phyloP scores from a whole-genome alignment of 2,797 vertebrate genomes.

The Mergus octosetaceus region DNA sequence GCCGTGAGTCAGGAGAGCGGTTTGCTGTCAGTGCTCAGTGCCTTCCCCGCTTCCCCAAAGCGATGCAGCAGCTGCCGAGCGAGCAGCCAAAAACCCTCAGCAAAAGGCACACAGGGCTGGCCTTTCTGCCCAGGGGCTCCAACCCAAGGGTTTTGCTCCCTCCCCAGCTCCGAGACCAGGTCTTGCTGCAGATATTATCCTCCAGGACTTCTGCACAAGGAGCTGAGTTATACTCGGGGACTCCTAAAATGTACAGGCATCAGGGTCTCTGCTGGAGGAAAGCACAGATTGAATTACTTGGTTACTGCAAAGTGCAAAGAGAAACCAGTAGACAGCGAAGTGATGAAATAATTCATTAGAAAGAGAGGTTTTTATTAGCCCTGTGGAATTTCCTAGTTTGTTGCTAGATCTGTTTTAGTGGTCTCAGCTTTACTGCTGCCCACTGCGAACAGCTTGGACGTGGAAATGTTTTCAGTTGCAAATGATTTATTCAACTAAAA shows the following conservation, averaged over 20 bases:
- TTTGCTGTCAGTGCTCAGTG: constrained; percentile 12
- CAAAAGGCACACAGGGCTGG: rapidly evolving
- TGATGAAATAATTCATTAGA: not conserved
- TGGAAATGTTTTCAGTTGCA: not conserved
- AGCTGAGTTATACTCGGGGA: not conserved
- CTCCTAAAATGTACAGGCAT: not conserved
- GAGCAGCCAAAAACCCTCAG: not conserved
- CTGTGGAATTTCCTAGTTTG: not conserved
- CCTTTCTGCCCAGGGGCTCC: not conserved
- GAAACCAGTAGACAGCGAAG: not conserved
- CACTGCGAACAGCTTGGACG: rapidly evolving
- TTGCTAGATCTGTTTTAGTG: not conserved
- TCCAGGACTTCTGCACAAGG: rapidly evolving
- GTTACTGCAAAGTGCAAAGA: not conserved
- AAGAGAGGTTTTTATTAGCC: not conserved
- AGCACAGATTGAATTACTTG: rapidly evolving
- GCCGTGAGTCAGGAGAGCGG: not conserved
- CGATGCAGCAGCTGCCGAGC: not conserved
- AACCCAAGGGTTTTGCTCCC: rapidly evolving
- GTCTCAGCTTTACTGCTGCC: not conserved
- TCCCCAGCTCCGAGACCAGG: not conserved
- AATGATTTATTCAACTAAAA: not conserved
- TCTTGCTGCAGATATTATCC: not conserved
- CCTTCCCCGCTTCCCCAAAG: not conserved
- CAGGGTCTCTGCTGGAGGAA: not conserved